Conservation (phyloP, 2,888 invertebrate genomes). For the Proisotoma minuta region DNA sequence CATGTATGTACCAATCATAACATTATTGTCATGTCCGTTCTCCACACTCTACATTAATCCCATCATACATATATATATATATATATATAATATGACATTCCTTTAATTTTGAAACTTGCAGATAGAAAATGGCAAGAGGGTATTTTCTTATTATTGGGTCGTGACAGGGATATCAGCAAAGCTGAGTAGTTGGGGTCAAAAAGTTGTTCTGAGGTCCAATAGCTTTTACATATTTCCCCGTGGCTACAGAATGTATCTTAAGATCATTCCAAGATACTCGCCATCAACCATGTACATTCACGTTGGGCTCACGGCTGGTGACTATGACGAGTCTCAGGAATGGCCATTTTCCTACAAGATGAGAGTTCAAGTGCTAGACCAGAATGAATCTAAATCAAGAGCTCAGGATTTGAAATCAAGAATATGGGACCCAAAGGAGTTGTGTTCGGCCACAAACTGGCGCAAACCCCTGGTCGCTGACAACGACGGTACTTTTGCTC, state of each 20-base stretch:
- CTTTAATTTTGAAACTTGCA: no score
- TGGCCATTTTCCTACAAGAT: conserved; percentile 53
- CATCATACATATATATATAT: no score
- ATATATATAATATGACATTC: no score
- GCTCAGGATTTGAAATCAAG: conserved; percentile 48
- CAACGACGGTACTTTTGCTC: conserved; percentile 47
- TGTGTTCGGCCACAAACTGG: conserved; percentile 53
- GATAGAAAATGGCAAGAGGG: conserved; percentile 46
- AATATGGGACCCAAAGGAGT: conserved; percentile 52
- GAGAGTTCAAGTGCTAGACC: conserved; percentile 49
- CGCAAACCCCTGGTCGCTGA: conserved; percentile 50
- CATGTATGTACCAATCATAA: no score
- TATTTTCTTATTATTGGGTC: conserved; percentile 52
- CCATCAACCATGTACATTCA: conserved; percentile 50
- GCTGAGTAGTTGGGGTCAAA: conserved; percentile 50
- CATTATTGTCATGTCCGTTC: no score
- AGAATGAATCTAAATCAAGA: conserved; percentile 30
- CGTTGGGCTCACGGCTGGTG: conserved; percentile 52
- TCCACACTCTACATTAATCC: no score
- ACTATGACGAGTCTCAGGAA: conserved; percentile 49
- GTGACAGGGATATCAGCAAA: conserved; percentile 50
- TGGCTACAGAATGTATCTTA: conserved; percentile 53
- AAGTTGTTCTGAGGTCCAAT: conserved; percentile 50
- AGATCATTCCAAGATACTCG: conserved; percentile 50
- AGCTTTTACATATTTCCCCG: conserved; percentile 51